Base-by-base conservation (phyloP, 2,888 invertebrate species). In the Nomada ruficornis region DNA sequence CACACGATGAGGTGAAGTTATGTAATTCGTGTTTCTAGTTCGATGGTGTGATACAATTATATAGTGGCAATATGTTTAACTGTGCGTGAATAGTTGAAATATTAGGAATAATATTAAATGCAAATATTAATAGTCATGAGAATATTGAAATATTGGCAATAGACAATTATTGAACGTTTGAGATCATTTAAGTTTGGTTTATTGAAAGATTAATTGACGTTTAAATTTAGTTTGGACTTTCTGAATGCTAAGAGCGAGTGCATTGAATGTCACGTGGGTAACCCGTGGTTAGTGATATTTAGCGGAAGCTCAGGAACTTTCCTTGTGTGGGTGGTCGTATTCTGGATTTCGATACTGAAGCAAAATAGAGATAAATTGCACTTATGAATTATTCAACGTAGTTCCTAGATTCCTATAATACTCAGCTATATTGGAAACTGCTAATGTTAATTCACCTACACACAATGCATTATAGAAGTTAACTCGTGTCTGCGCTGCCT, bases 371-470 rank as follows among this genome's bases (percentile, higher is more conserved):
- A 55, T 42, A 54, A 68, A 68, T 54, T 3, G 18, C 13, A 11
- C 36, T 68, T 42, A 55, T 18, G 42, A 54, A 68, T 68, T 54
- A 68, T 68, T 42, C 42, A 55, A 55, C 67, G 42, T 23, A 42
- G 23, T 68, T 55, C 20, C 42, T 68, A 68, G 54, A 23, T 42
- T 23, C 42, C 54, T 13, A 23, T 68, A 55, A 68, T 18, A n/a
- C 23, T 4, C 18, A 1, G 67, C 18, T 54, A 36, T 20, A 23
- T 55, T 54, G 67, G 54, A 23, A 68, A 68, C 54, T 20, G 67
- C 54, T 3, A 55, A 42, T 68, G 36, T 68, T 68, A 68, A 68
- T 68, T 68, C 54, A 42, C 23, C 23, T 36, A 36, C 36, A 36
- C 18, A 15, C 20, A n/a, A 67, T 67, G 52, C 36, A 68, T 54